These are phyloP conservation scores for Nipponia nippon DNA, from an alignment of 2,113 vertebrate species.

Conservation along the genomic window DNA sequence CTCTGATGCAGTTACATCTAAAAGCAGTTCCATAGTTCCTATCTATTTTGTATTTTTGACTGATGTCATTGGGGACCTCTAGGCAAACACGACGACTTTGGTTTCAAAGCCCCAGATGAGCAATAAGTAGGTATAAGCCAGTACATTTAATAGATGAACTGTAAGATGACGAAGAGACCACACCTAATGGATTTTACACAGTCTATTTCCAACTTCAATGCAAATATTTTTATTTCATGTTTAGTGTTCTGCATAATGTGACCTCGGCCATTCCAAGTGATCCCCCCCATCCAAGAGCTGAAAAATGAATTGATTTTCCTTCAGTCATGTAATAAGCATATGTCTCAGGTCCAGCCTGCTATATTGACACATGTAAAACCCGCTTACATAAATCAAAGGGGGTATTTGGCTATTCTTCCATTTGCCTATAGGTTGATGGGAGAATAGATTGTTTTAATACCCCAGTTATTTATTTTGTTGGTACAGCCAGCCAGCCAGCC, in stretches of 20 bases:
- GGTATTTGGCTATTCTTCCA: neutral
- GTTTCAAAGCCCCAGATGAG: neutral
- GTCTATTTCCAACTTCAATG: neutral
- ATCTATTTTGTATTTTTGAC: neutral
- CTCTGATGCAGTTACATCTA: neutral
- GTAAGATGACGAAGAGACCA: neutral
- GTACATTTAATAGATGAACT: neutral
- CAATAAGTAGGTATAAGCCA: neutral
- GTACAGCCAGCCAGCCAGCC: neutral
- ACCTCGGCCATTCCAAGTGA: conserved; percentile 72
- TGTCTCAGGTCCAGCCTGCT: neutral
- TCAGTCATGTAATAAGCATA: conserved; percentile 56
- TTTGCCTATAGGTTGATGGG: neutral
- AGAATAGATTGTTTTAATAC: neutral
- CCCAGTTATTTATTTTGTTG: neutral
- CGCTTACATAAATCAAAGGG: conserved; percentile 19
- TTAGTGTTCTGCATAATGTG: neutral
- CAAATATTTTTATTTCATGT: conserved; percentile 55
- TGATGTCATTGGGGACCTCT: neutral
- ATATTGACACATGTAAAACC: neutral
- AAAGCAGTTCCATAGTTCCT: neutral
- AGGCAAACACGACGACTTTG: neutral
- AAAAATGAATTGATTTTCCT: conserved; percentile 76
- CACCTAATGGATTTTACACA: neutral
- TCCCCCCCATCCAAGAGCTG: conserved; percentile 60